These are phyloP conservation scores for Paragorgia papillata DNA, from an alignment of 92 coral and sea anemone genomes.

Conservation along the genomic window DNA sequence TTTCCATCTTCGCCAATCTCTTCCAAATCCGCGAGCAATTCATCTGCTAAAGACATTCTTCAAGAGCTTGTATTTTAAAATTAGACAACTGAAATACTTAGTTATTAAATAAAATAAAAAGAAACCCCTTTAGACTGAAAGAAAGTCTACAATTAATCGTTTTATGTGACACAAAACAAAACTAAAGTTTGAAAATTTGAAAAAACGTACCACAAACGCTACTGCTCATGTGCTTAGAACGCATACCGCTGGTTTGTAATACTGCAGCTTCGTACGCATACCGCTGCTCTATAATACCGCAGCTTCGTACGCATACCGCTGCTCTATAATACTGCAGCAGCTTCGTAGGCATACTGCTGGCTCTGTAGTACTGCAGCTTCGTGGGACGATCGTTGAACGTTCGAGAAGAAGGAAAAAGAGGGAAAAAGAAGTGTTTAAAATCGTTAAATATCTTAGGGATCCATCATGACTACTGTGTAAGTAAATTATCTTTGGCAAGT, in stretches of 20 bases:
- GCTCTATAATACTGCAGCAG: too few relatives aligned
- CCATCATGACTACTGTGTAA: constrained; percentile 94
- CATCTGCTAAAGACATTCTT: constrained; percentile 96
- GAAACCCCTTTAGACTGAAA: neutral
- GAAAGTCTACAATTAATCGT: neutral
- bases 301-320: too few relatives aligned
- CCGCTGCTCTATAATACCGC: too few relatives aligned
- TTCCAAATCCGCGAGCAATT: constrained; percentile 91
- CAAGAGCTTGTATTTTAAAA: neutral
- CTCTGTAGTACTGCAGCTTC: constrained; percentile 13
- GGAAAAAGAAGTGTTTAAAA: constrained; percentile 19
- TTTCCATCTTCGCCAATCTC: constrained; percentile 91
- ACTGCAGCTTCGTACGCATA: too few relatives aligned
- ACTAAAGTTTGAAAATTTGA: too few relatives aligned
- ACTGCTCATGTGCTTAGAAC: neutral
- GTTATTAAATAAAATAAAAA: neutral
- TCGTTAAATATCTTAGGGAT: constrained; percentile 50
- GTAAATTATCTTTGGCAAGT: constrained; percentile 24
- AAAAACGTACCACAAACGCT: too few relatives aligned
- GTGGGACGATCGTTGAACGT: constrained; percentile 30
- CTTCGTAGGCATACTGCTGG: neutral
- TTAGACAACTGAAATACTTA: neutral
- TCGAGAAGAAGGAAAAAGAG: neutral
- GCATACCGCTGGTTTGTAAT: constrained; percentile 1
- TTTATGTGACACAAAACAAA: too few relatives aligned